Evolutionary conservation across 1,140 invertebrate species (phyloP).

Genomic region (Diachasma alloeum): DNA sequence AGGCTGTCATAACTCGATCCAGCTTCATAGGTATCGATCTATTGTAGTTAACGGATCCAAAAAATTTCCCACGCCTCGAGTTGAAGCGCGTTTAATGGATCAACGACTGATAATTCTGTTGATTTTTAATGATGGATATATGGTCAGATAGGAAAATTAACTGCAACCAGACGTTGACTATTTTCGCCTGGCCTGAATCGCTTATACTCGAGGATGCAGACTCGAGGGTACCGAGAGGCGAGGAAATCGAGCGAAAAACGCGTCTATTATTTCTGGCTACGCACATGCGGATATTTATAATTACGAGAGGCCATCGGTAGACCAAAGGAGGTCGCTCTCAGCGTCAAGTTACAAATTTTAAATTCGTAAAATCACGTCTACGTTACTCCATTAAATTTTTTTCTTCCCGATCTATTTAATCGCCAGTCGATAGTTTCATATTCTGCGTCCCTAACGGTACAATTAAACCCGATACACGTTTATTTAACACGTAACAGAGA

Average conservation of each 20-base stretch:
- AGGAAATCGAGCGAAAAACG: slow-evolving; percentile 6
- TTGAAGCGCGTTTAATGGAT: too few relatives aligned
- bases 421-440: neutral
- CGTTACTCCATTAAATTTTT: neutral
- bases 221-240: neutral
- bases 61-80: too few relatives aligned
- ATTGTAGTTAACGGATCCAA: too few relatives aligned
- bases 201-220: slow-evolving; percentile 20
- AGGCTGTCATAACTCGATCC: too few relatives aligned
- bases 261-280: slow-evolving; percentile 19
- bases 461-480: neutral
- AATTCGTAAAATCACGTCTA: neutral
- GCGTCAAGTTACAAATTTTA: neutral
- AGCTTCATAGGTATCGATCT: too few relatives aligned
- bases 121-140: too few relatives aligned
- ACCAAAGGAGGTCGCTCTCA: neutral
- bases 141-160: neutral
- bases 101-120: neutral
- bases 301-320: slow-evolving; percentile 8
- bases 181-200: slow-evolving; percentile 20
- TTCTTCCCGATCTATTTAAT: too few relatives aligned
- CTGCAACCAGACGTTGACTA: slow-evolving; percentile 20
- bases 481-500: slow-evolving; percentile 1
- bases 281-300: slow-evolving; percentile 19
- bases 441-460: neutral